These are phyloP conservation scores for Eremobia ochroleuca DNA, from an alignment of 2,888 invertebrate genomes.

Conservation along the genomic window DNA sequence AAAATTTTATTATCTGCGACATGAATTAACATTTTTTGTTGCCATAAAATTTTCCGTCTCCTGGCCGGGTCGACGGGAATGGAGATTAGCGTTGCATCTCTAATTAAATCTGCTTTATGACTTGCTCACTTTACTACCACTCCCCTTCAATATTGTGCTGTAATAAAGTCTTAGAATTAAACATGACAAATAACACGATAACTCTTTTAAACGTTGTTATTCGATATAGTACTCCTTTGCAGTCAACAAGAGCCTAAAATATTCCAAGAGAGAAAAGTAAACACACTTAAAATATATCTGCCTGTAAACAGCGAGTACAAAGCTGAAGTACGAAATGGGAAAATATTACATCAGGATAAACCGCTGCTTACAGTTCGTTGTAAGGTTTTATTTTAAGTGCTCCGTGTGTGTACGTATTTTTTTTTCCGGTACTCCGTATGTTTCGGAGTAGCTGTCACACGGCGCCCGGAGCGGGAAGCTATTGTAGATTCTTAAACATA, in stretches of 20 bases:
- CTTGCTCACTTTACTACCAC: constrained; percentile 62
- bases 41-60: constrained; percentile 71
- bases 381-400: constrained; percentile 76
- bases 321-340: constrained; percentile 66
- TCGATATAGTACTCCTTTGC: constrained; percentile 31
- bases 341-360: constrained; percentile 74
- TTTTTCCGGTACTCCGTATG: constrained; percentile 70
- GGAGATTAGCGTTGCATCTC: constrained; percentile 80
- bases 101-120: constrained; percentile 77
- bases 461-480: constrained; percentile 69
- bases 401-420: constrained; percentile 68
- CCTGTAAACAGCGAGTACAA: constrained; percentile 59
- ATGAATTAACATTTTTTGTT: constrained; percentile 70
- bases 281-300: constrained; percentile 56
- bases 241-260: constrained; percentile 49
- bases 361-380: constrained; percentile 75
- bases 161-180: constrained; percentile 54
- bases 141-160: constrained; percentile 59
- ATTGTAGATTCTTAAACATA: constrained; percentile 78
- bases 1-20: constrained; percentile 69
- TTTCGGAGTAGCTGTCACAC: constrained; percentile 78
- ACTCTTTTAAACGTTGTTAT: constrained; percentile 43
- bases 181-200: constrained; percentile 49
- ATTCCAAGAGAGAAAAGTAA: constrained; percentile 58
- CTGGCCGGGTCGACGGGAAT: constrained; percentile 69